Evolutionary conservation across 2,113 vertebrate species (phyloP).

Genomic region (Gopherus evgoodei): DNA sequence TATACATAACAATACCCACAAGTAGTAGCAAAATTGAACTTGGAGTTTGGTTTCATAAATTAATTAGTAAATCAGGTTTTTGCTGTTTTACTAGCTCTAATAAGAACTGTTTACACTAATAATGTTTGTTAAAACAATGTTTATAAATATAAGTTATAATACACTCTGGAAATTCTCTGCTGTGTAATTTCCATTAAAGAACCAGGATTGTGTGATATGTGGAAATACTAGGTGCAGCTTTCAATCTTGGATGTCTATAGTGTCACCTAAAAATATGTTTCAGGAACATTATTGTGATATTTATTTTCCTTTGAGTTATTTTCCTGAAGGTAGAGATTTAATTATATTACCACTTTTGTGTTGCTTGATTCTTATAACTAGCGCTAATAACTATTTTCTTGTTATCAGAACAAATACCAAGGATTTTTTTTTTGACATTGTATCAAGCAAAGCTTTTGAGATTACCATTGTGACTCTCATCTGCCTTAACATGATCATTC

Average conservation of each 20-base stretch:
- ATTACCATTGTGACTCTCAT: conserved; percentile 92
- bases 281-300: not conserved
- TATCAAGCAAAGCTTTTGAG: conserved; percentile 92
- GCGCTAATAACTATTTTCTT: not conserved
- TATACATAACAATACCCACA: not conserved
- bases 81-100: conserved; percentile 10
- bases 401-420: conserved; percentile 87
- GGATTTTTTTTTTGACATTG: conserved; percentile 91
- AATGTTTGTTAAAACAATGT: not conserved
- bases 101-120: not conserved
- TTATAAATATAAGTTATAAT: conserved; percentile 4
- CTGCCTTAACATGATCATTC: conserved; percentile 93
- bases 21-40: not conserved
- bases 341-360: not conserved
- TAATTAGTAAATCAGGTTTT: conserved; percentile 11
- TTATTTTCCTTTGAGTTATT: not conserved
- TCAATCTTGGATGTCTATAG: not conserved
- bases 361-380: not conserved
- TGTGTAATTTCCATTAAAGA: not conserved
- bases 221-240: not conserved
- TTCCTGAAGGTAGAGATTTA: not conserved
- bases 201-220: not conserved
- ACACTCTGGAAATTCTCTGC: not conserved
- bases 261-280: not conserved
- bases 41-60: not conserved